Conservation (phyloP, 2,888 invertebrate species). For the Meiosimyza decipiens region DNA sequence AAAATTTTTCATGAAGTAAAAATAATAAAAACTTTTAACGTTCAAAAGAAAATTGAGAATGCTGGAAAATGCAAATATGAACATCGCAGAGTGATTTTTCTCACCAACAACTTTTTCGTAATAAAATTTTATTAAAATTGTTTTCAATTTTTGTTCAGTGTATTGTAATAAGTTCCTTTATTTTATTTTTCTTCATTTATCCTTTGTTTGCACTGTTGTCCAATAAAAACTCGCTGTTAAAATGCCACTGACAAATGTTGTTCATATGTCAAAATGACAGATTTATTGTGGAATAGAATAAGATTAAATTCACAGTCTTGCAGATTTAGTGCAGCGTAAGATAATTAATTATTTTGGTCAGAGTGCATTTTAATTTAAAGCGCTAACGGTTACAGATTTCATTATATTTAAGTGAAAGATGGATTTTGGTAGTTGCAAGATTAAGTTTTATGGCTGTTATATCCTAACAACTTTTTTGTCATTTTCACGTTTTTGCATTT, state of each 20-base stretch:
- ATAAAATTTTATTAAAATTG: background rate
- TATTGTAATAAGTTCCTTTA: background rate
- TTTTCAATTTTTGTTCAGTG: background rate
- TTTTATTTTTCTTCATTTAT: background rate
- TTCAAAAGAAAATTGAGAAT: background rate
- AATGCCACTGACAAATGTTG: conserved; percentile 1
- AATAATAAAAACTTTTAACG: background rate
- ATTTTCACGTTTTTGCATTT: no score
- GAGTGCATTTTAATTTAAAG: no score
- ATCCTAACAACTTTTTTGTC: no score
- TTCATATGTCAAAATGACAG: conserved; percentile 15
- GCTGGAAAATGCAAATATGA: background rate
- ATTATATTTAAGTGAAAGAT: no score
- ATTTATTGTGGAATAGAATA: conserved; percentile 11
- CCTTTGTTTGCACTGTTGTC: background rate
- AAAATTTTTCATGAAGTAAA: background rate
- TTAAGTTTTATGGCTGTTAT: no score
- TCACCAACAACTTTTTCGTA: background rate
- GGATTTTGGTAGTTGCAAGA: no score
- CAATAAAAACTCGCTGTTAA: conserved; percentile 9
- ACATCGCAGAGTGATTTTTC: background rate
- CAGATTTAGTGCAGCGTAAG: no score
- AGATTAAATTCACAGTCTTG: no score
- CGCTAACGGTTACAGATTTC: no score
- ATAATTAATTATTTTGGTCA: no score